A percentile compares a stretch with the other conserved stretches of the same genome.
Evolutionary conservation across 2,888 invertebrate genomes (phyloP).

Genomic region (Prionchulus punctatus): DNA sequence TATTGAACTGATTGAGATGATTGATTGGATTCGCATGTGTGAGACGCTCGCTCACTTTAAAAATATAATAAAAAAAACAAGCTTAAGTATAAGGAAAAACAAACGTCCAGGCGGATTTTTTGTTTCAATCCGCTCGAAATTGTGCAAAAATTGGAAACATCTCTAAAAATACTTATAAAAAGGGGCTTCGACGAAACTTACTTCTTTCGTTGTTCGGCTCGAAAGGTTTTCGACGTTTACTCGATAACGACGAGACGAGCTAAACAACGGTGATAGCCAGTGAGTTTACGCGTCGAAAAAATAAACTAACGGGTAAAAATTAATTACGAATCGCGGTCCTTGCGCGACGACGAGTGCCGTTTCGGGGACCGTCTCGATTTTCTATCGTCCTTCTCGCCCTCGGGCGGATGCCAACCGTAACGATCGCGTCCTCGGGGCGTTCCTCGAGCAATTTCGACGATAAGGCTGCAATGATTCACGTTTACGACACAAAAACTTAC

Average conservation of each 20-base stretch:
- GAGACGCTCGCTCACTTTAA: no score
- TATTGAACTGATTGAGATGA: neutral
- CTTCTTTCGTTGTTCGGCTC: slow-evolving; percentile 2
- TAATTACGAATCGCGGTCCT: neutral
- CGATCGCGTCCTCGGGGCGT: slow-evolving; percentile 11
- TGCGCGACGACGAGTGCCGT: neutral
- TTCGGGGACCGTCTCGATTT: neutral
- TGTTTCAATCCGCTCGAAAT: neutral
- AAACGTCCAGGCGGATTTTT: neutral
- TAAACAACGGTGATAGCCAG: no score
- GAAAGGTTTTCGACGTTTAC: slow-evolving; percentile 9
- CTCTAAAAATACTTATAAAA: neutral
- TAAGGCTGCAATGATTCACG: slow-evolving; percentile 3
- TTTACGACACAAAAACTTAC: no score
- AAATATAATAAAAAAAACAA: neutral
- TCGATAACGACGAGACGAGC: slow-evolving; percentile 5
- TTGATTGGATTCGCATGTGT: neutral
- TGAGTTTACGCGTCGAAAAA: no score
- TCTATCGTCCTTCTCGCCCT: neutral
- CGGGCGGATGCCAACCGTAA: neutral
- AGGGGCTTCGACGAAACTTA: neutral
- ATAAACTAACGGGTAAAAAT: neutral
- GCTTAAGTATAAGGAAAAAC: neutral
- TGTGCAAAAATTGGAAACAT: neutral
- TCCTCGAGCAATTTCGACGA: slow-evolving; percentile 7